Base-by-base conservation (phyloP, 37 sponge, comb jelly and placozoan genomes). In the Eunapius fragilis region DNA sequence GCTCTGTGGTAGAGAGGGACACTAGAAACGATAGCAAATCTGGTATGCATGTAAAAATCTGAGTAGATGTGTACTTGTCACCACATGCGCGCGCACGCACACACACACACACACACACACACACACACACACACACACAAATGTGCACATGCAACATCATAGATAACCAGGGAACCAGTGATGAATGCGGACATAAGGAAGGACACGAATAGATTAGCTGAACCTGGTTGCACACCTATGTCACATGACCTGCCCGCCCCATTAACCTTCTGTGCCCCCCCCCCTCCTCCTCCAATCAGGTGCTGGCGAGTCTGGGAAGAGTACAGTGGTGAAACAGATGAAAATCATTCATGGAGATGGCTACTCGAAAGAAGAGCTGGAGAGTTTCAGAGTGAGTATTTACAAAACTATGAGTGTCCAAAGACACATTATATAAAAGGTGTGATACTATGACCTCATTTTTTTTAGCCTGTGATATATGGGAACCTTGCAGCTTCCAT, bases 301-400 rank as follows among this genome's bases (percentile, higher is more conserved):
- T 48, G 99, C 99, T 82, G 99, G 99, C 0, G 99, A 98, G 88
- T 95, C 95, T 0, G 99, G 99, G 0, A 98, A 98, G 86, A 98
- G 99, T 49, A 98, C 99, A 24, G 87, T 98, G 28, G 99, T 98
- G 47, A 96, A 96, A 69, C 99, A 98, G 87, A 98, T 98, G 99
- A 98, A 98, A 87, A 98, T 98, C 41, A 98, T 98, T 50, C 97
- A 98, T 72, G 93, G 99, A 67, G 95, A 96, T 81, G 99, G 99
- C 5, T 98, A 95, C 80, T 80, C 87, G 0, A 45, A 82, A 19
- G 69, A 88, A 49, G 99, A 96, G 72, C 84, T 96, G 71, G 87
- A 82, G 17, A 89, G 87, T 69, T 96, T 92, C 76, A 90, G 80
- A 81, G 97, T 98, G 58, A 89, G 89, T 47, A 5, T 17, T 25